Evolutionary conservation across 2,797 vertebrate genomes (phyloP).

Genomic region (Simalia tracyae): DNA sequence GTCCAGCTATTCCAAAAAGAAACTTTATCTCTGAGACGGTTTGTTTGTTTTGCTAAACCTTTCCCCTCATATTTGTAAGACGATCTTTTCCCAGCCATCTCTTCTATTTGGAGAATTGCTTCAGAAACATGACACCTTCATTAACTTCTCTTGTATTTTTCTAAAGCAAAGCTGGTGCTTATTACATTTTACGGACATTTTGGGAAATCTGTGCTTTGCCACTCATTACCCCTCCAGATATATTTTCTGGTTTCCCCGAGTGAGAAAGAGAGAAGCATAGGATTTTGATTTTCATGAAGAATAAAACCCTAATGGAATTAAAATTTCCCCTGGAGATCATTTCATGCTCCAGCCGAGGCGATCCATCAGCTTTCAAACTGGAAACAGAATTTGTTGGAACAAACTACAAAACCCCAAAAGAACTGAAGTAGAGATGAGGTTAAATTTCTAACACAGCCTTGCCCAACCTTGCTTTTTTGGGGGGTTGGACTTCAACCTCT

Average conservation of each 20-base stretch:
- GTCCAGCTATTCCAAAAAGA: neutral
- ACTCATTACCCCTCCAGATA: neutral
- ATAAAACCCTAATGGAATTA: neutral
- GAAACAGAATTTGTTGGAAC: neutral
- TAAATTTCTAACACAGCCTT: neutral
- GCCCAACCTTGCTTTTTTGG: neutral
- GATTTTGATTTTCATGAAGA: neutral
- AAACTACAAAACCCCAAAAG: neutral
- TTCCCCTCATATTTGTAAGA: neutral
- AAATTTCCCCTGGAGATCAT: neutral
- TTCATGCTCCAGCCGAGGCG: neutral
- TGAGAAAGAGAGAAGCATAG: neutral
- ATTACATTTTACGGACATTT: neutral
- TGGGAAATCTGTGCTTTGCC: neutral
- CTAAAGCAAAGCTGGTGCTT: neutral
- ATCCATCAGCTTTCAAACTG: neutral
- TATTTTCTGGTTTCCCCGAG: neutral
- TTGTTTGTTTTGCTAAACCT: slow-evolving; percentile 2
- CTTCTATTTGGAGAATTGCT: neutral
- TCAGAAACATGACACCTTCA: neutral
- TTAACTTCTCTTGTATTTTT: slow-evolving; percentile 11
- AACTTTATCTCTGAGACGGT: neutral
- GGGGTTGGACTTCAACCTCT: neutral
- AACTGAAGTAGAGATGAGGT: neutral
- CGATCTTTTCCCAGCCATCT: neutral